Evolutionary conservation across 2,797 vertebrate genomes (phyloP), one percentile per base, ranked within the genome.

Genomic region (Lepus townsendii): DNA sequence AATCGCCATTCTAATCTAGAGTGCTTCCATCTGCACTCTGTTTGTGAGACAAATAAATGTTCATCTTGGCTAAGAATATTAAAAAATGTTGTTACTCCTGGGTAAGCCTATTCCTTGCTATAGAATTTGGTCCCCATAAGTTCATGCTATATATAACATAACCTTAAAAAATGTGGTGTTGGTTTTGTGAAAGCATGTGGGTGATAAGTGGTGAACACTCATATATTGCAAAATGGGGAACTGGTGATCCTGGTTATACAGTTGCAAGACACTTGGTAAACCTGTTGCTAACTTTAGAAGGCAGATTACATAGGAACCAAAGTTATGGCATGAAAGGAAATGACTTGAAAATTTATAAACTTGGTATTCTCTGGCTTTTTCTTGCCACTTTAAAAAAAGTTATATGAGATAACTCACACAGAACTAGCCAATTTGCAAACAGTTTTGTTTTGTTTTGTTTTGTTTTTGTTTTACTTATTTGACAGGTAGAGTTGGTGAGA

Each of bases 161-260:
- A 75, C 65, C 83, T 87, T 71, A 88, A 91, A 83, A 91, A 62
- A 84, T 42, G 52, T 65, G 38, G 22, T 66, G 20, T 69, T 86
- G 50, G 30, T 26, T 95, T 73, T 73, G 13, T 73, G 30, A 65
- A 93, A 87, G n/a, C 19, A 72, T 90, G 27, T 83, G 60, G 77
- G 42, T 32, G 83, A 57, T 47, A 60, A n/a, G 57, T 65, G 24
- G 32, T 77, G 83, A 77, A 88, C 76, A 85, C 62, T 93, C 71
- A 83, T 65, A 72, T 68, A 83, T 7, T 47, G 14, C 32, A 76
- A 62, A 47, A 73, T 88, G 35, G 60, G 88, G 89, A 89, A 71
- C 35, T 71, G 62, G 26, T n/a, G 57, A 90, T 35, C 13, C 26
- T 77, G 72, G 7, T 27, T 68, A 57, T 69, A 54, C 63, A 82